A percentile compares a stretch with the other conserved stretches of the same genome.
Conservation (phyloP, 2,113 vertebrate species). For the Mugil cephalus region DNA sequence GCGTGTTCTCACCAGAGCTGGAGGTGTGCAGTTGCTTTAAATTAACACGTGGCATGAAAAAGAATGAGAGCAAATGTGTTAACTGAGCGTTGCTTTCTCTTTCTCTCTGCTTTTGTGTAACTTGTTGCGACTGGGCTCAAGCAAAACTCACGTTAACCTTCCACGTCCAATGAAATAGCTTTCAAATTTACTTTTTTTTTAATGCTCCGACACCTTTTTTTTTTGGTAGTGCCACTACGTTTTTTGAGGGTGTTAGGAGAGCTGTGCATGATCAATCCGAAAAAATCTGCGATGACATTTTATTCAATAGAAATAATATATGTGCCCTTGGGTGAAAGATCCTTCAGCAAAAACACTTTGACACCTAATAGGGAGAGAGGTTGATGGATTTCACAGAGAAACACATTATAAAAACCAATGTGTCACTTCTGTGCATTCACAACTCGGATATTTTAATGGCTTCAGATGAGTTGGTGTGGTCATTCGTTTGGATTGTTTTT, state of each 20-base stretch:
- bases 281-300: slow-evolving; percentile 18
- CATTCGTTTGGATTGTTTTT: too few species aligned
- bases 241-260: neutral
- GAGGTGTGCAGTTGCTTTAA: slow-evolving; percentile 18
- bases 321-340: neutral
- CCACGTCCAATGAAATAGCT: slow-evolving; percentile 12
- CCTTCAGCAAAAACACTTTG: slow-evolving; percentile 14
- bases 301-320: neutral
- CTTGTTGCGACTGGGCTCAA: slow-evolving; percentile 4
- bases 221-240: neutral
- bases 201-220: neutral
- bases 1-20: neutral
- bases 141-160: slow-evolving; percentile 25
- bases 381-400: neutral
- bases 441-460: neutral
- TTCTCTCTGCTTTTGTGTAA: too few species aligned
- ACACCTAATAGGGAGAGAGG: neutral
- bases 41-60: slow-evolving; percentile 9
- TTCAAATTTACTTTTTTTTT: neutral
- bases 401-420: neutral
- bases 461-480: neutral
- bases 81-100: too few species aligned
- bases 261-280: neutral
- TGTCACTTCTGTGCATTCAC: neutral
- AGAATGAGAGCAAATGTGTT: too few species aligned